phyloP scores from a whole-genome alignment of 2,113 vertebrate species.

The Petaurus breviceps region DNA sequence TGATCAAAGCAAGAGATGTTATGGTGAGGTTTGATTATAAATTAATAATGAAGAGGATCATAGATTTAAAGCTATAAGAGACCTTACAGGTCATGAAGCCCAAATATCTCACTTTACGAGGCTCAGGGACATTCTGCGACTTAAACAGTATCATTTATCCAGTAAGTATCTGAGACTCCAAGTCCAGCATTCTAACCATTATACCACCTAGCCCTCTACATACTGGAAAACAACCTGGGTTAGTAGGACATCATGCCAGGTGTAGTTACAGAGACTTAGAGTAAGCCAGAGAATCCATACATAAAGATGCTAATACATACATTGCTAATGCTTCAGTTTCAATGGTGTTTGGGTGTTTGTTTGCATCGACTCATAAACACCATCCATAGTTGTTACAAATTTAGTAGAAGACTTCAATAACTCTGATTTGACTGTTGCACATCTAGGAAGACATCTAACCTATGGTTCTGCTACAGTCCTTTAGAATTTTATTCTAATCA shows the following conservation, averaged over 20 bases:
- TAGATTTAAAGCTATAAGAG: not conserved
- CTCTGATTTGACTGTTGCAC: not conserved
- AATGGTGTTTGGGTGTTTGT: not conserved
- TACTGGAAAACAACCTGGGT: not conserved
- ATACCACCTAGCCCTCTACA: not conserved
- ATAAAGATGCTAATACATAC: not conserved
- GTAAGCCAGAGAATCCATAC: not conserved
- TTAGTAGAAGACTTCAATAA: conserved; percentile 5
- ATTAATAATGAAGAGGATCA: not conserved
- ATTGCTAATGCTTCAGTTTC: not conserved
- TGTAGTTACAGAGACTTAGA: not conserved
- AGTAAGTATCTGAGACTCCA: not conserved
- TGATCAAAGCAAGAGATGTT: not conserved
- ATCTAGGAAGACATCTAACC: conserved; percentile 11
- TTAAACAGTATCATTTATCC: not conserved
- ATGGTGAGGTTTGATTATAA: not conserved
- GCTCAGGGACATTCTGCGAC: not conserved
- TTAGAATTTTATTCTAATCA: conserved; percentile 43
- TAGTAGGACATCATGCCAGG: not conserved
- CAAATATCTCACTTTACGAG: not conserved
- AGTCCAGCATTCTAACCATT: not conserved
- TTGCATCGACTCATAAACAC: not conserved
- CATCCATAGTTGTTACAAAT: not conserved
- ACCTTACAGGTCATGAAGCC: not conserved
- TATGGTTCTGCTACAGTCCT: not conserved